Evolutionary conservation across 2,888 invertebrate genomes (phyloP), one percentile per base, ranked within the genome.

Genomic region (Leucophora obtusa): DNA sequence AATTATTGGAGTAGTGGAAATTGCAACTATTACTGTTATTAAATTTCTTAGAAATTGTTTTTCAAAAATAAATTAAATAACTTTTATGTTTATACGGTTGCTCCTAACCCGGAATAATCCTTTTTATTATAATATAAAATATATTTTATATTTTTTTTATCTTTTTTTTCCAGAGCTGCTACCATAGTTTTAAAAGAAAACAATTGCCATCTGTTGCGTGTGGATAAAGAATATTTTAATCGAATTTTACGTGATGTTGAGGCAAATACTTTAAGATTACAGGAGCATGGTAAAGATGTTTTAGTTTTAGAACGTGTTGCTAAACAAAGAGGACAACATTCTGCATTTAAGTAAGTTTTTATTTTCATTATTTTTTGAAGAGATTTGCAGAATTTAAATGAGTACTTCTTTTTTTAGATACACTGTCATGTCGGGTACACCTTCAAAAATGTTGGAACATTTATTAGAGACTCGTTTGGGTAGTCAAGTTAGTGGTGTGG

Each of bases 211-310:
- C 94, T 96, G 87, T 91, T 96, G 82, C 92, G 96, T 60, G 96
- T 96, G 56, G 96, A 96, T 90, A 96, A 96, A 89, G 94, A 95
- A 83, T 94, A 96, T 89, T 96, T 96, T 89, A 95, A 96, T 91
- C 92, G 95, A 86, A 95, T 95, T 82, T 91, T 95, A 82, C 91
- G 94, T 85, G 96, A 96, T 91, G 96, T 96, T 47, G 96, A 96
- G 90, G 95, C 96, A n/a, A 96, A 96, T 89, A 96, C 96, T 47
- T 94, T 96, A 59, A 91, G 96, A 62, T 91, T 96, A 84, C 95
- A 96, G 89, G 96, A 96, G 87, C 95, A 96, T 86, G 95, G 95
- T 53, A 93, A 94, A 86, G 96, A 96, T 91, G 96, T 96, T 51
- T 91, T 96, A 84, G 93, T 96, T 51, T 91, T 96, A 84, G 96